These are phyloP conservation scores for Melinopterus prodromus DNA, from an alignment of 2,888 invertebrate species.

Conservation along the genomic window DNA sequence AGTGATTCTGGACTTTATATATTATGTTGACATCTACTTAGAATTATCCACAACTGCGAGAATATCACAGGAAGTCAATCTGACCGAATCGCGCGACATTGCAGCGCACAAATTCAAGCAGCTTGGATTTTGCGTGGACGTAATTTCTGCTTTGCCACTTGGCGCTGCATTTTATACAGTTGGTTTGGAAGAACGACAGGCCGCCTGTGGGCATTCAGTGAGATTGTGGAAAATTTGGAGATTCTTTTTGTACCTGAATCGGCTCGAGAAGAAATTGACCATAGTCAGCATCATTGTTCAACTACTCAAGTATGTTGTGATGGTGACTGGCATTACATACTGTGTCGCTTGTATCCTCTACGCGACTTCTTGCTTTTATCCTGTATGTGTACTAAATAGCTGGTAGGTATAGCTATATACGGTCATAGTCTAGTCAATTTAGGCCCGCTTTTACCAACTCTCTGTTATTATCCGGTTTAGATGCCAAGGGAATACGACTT, in stretches of 20 bases:
- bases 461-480: no score
- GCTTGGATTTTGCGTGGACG: slow-evolving; percentile 29
- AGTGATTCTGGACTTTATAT: slow-evolving; percentile 29
- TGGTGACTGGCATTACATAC: slow-evolving; percentile 26
- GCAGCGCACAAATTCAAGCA: slow-evolving; percentile 31
- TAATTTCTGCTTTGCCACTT: slow-evolving; percentile 28
- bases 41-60: slow-evolving; percentile 34
- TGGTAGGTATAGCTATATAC: slow-evolving; percentile 23
- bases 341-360: slow-evolving; percentile 31
- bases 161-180: slow-evolving; percentile 9
- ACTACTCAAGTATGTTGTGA: slow-evolving; percentile 34
- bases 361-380: slow-evolving; percentile 29
- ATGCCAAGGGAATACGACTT: no score
- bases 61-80: slow-evolving; percentile 17
- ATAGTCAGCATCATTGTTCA: slow-evolving; percentile 31
- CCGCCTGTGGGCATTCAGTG: background rate
- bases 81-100: slow-evolving; percentile 28
- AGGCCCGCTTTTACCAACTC: no score
- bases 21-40: slow-evolving; percentile 33
- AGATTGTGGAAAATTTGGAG: slow-evolving; percentile 36
- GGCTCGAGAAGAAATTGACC: slow-evolving; percentile 30
- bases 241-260: slow-evolving; percentile 33
- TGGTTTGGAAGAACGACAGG: background rate
- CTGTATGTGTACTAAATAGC: slow-evolving; percentile 7
- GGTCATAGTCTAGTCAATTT: background rate